phyloP scores from a whole-genome alignment of 2,113 vertebrate species.

The Channa argus region DNA sequence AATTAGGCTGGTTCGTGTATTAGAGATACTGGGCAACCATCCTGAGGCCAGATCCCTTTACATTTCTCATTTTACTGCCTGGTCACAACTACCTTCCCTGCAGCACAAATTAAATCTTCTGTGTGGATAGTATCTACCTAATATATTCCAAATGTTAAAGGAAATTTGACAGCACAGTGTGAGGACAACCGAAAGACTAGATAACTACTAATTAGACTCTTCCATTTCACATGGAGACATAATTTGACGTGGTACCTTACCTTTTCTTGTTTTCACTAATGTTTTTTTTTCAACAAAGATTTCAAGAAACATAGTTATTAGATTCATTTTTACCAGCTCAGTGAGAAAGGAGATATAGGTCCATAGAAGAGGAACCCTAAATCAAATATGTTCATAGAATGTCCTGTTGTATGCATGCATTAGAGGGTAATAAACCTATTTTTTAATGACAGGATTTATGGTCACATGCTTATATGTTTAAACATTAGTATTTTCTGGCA shows the following conservation, averaged over 20 bases:
- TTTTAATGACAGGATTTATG: background rate
- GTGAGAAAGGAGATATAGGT: too few species aligned
- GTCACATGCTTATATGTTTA: background rate
- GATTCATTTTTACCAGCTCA: too few species aligned
- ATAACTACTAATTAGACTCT: background rate
- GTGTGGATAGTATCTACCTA: background rate
- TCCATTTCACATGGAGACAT: background rate
- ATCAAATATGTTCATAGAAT: background rate
- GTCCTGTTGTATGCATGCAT: background rate
- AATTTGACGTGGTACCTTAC: background rate
- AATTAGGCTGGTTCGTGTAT: slow-evolving; percentile 5
- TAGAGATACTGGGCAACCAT: slow-evolving; percentile 16
- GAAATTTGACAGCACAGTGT: background rate
- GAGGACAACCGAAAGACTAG: background rate
- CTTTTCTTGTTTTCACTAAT: background rate
- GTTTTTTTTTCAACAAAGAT: too few species aligned
- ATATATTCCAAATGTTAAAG: background rate
- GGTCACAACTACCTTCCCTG: slow-evolving; percentile 13
- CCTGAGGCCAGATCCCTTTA: slow-evolving; percentile 19
- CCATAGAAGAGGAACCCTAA: background rate
- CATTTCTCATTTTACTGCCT: slow-evolving; percentile 23
- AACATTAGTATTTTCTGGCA: background rate
- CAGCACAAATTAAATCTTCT: slow-evolving; percentile 16
- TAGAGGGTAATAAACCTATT: too few species aligned
- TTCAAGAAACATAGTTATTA: too few species aligned